Conservation (phyloP, 2,113 vertebrate species). For the Rutilus rutilus region DNA sequence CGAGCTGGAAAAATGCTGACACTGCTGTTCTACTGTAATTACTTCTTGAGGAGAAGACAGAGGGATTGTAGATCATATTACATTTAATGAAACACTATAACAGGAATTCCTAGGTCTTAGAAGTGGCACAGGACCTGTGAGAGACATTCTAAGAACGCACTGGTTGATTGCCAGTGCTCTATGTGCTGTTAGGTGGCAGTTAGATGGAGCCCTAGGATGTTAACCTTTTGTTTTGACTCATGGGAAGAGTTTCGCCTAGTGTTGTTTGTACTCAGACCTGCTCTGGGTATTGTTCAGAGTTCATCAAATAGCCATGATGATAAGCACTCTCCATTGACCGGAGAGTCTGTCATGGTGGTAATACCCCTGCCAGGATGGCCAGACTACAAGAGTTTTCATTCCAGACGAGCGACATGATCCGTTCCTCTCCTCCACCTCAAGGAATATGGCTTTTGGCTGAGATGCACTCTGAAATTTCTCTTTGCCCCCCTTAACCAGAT, state of each 20-base stretch:
- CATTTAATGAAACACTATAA: constrained; percentile 50
- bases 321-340: constrained; percentile 6
- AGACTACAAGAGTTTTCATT: constrained; percentile 28
- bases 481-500: constrained; percentile 31
- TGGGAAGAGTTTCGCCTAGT: constrained; percentile 1
- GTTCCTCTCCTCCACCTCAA: not conserved
- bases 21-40: constrained; percentile 7
- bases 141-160: constrained; percentile 28
- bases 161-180: constrained; percentile 7
- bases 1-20: constrained; percentile 45
- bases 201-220: not conserved
- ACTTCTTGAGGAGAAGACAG: constrained; percentile 9
- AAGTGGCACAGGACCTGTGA: constrained; percentile 21
- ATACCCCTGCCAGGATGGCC: constrained; percentile 2
- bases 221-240: constrained; percentile 12
- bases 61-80: constrained; percentile 26
- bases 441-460: not conserved
- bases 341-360: constrained; percentile 38
- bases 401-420: constrained; percentile 1
- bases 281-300: constrained; percentile 35
- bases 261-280: not conserved
- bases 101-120: constrained; percentile 22
- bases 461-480: constrained; percentile 28
- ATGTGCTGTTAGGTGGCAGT: constrained; percentile 17
- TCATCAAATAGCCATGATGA: constrained; percentile 38